Percentiles rank a stretch among this genome's conserved stretches.
Conservation (phyloP, 2,888 invertebrate genomes). For the Drosophila fulvimacula region DNA sequence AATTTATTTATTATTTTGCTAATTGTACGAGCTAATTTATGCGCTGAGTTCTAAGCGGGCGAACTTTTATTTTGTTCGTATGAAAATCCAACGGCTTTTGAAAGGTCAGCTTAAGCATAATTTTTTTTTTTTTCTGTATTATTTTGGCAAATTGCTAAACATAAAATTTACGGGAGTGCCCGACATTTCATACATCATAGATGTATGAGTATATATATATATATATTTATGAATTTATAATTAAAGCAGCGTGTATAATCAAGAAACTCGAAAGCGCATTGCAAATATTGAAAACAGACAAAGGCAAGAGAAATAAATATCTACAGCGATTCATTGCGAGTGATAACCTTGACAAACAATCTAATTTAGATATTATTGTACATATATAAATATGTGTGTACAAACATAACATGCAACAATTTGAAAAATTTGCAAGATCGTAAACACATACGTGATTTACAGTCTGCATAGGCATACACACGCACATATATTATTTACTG, state of each 20-base stretch:
- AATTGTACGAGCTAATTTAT: slow-evolving; percentile 23
- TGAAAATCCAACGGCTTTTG: slow-evolving; percentile 27
- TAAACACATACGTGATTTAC: neutral
- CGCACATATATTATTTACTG: slow-evolving; percentile 29
- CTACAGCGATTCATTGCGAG: slow-evolving; percentile 2
- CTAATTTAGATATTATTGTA: slow-evolving; percentile 52
- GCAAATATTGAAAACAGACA: slow-evolving; percentile 42
- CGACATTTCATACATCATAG: slow-evolving; percentile 46
- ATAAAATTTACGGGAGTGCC: slow-evolving; percentile 61
- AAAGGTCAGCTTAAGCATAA: slow-evolving; percentile 67
- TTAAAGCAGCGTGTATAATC: slow-evolving; percentile 54
- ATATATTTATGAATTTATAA: slow-evolving; percentile 46
- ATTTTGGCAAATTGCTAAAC: slow-evolving; percentile 54
- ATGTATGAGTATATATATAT: neutral
- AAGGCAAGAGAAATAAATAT: neutral
- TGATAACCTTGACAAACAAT: slow-evolving; percentile 63
- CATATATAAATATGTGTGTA: neutral
- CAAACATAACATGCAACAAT: slow-evolving; percentile 8
- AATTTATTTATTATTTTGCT: slow-evolving; percentile 6
- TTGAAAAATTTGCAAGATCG: slow-evolving; percentile 23
- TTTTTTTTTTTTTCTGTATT: slow-evolving; percentile 29
- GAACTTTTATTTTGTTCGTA: slow-evolving; percentile 13
- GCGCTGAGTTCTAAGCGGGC: neutral
- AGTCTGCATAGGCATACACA: neutral
- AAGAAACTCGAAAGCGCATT: slow-evolving; percentile 48